Conservation (phyloP, 2,113 vertebrate species). For the Casuarius casuarius region DNA sequence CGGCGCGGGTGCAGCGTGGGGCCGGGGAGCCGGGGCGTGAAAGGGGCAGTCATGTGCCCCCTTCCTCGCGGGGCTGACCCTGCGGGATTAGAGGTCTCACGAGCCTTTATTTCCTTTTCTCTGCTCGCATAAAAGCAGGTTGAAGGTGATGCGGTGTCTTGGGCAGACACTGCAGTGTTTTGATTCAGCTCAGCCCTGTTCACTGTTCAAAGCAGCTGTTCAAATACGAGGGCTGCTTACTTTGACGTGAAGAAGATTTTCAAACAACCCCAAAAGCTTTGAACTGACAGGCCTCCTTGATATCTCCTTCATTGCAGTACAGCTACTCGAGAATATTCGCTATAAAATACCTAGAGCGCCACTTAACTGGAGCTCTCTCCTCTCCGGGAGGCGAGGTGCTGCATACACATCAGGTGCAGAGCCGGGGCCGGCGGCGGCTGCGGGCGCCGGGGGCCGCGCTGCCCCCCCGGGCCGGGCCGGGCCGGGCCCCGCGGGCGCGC, state of each 20-base stretch:
- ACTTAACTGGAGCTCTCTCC: conserved; percentile 37
- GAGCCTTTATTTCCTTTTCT: conserved; percentile 63
- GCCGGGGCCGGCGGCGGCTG: background rate
- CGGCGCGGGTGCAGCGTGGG: background rate
- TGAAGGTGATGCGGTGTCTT: conserved; percentile 75
- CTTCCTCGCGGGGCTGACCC: conserved; percentile 56
- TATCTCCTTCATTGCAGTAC: conserved; percentile 70
- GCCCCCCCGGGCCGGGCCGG: background rate
- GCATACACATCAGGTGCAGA: conserved; percentile 40
- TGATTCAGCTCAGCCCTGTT: conserved; percentile 79
- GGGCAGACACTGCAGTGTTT: conserved; percentile 75
- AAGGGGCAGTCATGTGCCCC: conserved; percentile 30
- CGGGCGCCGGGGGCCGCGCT: background rate
- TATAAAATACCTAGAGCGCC: conserved; percentile 53
- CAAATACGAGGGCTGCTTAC: conserved; percentile 78
- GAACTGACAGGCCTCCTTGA: conserved; percentile 81
- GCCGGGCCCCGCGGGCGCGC: background rate
- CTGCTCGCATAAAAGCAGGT: conserved; percentile 64
- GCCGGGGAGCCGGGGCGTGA: conserved; percentile 18
- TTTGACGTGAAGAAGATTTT: conserved; percentile 80
- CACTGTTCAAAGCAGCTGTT: conserved; percentile 84
- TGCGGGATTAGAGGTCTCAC: conserved; percentile 51
- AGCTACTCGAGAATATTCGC: conserved; percentile 69
- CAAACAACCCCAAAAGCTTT: conserved; percentile 82
- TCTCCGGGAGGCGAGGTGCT: conserved; percentile 24